Evolutionary conservation across 2,888 invertebrate genomes (phyloP).

Genomic region (Mermis nigrescens): DNA sequence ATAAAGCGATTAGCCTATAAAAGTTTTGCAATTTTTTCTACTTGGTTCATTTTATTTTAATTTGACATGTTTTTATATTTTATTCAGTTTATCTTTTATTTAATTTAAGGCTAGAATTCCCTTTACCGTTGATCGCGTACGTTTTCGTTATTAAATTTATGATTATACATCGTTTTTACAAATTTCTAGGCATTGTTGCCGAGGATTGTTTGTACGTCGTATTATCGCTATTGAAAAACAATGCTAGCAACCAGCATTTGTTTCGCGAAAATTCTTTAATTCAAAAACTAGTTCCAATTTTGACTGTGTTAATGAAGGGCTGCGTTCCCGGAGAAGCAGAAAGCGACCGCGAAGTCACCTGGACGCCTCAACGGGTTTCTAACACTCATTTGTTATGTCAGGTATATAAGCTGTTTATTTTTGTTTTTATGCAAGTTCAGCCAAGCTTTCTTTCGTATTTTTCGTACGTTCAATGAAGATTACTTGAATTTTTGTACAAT

Average conservation of each 20-base stretch:
- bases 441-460: no score
- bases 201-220: slow-evolving; percentile 86
- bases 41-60: no score
- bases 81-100: no score
- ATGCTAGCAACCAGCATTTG: slow-evolving; percentile 89
- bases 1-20: no score
- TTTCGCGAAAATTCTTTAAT: slow-evolving; percentile 81
- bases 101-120: no score
- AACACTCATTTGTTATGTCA: slow-evolving; percentile 80
- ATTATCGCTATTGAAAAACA: slow-evolving; percentile 76
- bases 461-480: no score
- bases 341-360: slow-evolving; percentile 42
- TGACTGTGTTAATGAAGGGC: slow-evolving; percentile 38
- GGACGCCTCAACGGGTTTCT: slow-evolving; percentile 80
- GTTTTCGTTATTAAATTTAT: no score
- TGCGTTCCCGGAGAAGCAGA: slow-evolving; percentile 37
- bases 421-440: background rate
- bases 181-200: slow-evolving; percentile 69
- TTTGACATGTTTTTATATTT: no score
- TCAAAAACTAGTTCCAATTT: slow-evolving; percentile 69
- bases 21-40: no score
- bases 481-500: no score
- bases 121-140: no score
- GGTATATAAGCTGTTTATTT: slow-evolving; percentile 36
- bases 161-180: no score